These are phyloP conservation scores for Catharus ustulatus DNA, from an alignment of 2,797 vertebrate species.

Conservation along the genomic window DNA sequence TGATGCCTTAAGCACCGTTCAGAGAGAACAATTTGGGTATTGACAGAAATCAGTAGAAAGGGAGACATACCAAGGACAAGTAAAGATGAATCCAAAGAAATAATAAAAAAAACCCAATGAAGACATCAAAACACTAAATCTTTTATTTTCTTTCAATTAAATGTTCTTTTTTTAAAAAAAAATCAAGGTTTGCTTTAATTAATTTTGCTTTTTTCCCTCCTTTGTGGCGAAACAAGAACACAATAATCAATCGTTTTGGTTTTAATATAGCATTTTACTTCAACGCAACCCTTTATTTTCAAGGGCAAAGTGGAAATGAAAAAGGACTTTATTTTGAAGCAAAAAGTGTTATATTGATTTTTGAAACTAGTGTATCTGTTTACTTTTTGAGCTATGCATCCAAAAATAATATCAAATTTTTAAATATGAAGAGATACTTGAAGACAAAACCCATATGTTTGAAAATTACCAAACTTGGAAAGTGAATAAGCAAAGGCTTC, in stretches of 20 bases:
- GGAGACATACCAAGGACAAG: background rate
- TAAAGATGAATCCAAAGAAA: background rate
- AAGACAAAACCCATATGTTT: background rate
- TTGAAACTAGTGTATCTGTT: background rate
- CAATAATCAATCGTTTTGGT: background rate
- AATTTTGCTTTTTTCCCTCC: background rate
- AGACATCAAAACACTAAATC: background rate
- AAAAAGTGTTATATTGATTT: background rate
- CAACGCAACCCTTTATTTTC: background rate
- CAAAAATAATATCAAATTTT: background rate
- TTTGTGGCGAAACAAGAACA: constrained; percentile 1
- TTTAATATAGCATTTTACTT: background rate
- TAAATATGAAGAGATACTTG: background rate
- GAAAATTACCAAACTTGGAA: background rate
- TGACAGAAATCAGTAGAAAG: background rate
- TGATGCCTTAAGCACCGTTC: background rate
- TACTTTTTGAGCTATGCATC: background rate
- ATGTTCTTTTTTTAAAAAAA: background rate
- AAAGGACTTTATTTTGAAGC: background rate
- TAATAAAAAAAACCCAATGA: background rate
- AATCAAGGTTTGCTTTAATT: background rate
- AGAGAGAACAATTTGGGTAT: background rate
- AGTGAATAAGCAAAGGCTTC: background rate
- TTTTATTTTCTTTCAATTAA: background rate
- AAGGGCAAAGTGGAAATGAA: background rate